Conservation (phyloP, 1,140 invertebrate genomes). For the Tetramorium alpestre region DNA sequence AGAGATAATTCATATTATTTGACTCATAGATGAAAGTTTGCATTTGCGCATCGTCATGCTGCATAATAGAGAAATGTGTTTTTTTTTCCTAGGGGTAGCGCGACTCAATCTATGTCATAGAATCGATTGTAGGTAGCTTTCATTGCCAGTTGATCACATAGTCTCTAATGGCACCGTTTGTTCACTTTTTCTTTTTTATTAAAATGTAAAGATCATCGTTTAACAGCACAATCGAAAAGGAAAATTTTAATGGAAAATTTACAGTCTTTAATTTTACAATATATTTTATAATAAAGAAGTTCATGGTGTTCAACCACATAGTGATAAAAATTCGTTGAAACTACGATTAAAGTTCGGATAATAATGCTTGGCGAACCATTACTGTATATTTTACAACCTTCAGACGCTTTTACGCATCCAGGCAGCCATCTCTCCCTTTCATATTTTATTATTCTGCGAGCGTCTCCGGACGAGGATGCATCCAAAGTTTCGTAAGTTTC, state of each 20-base stretch:
- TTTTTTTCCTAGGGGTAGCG: background rate
- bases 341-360: background rate
- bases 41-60: background rate
- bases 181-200: background rate
- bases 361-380: background rate
- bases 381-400: background rate
- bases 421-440: background rate
- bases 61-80: background rate
- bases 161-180: background rate
- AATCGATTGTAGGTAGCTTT: background rate
- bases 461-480: background rate
- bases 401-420: background rate
- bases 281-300: background rate
- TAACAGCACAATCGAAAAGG: background rate
- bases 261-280: background rate
- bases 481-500: slow-evolving; percentile 8
- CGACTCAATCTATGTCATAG: background rate
- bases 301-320: background rate
- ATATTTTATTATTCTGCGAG: background rate
- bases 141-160: background rate
- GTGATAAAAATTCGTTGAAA: background rate
- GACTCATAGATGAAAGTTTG: background rate
- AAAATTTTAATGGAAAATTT: background rate
- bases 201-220: background rate
- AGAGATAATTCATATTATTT: background rate